Percentiles rank a stretch among this genome's conserved stretches.
These are phyloP conservation scores for Neoarius graeffei DNA, from an alignment of 2,113 vertebrate species.

Conservation along the genomic window DNA sequence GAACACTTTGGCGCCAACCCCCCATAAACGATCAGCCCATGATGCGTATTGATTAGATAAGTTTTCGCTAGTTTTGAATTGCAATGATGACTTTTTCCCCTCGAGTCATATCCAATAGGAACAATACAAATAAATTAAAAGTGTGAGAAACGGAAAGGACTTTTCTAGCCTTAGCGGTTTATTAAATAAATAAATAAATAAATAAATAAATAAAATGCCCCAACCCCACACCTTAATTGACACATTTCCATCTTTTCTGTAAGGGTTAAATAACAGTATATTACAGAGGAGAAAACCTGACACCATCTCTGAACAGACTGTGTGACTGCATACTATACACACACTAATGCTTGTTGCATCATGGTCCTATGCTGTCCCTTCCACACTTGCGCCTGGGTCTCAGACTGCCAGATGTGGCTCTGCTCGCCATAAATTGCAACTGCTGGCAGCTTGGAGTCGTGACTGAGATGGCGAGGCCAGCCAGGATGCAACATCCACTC, in stretches of 20 bases:
- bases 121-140: neutral
- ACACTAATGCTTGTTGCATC: too few species aligned
- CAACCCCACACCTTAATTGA: too few species aligned
- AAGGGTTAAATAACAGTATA: neutral
- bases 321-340: neutral
- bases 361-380: neutral
- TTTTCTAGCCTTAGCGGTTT: neutral
- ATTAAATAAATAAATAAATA: neutral
- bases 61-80: neutral
- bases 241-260: neutral
- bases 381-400: neutral
- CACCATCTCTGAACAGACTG: neutral
- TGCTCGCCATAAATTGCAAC: conserved; percentile 25
- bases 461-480: neutral
- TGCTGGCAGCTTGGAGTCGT: conserved; percentile 26
- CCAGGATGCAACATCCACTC: conserved; percentile 10
- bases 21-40: neutral
- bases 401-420: conserved; percentile 20
- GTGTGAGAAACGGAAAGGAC: neutral
- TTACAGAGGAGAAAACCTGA: neutral
- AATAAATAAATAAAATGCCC: neutral
- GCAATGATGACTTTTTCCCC: neutral
- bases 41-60: neutral
- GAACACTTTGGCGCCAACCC: too few species aligned
- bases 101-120: neutral